These are phyloP conservation scores for Diprion similis DNA, from an alignment of 1,140 invertebrate species.

Conservation along the genomic window DNA sequence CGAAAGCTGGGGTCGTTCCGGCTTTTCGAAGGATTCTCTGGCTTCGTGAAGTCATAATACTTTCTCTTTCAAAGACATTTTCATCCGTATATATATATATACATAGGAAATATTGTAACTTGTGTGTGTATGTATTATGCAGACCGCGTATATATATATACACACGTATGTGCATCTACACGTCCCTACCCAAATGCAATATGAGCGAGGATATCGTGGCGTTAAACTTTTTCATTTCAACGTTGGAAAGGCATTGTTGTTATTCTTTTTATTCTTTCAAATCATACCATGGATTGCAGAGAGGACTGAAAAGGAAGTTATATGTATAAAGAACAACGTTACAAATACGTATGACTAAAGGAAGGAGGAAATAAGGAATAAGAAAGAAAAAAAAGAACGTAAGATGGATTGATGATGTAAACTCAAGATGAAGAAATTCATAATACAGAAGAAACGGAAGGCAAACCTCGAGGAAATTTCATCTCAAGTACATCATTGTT, in stretches of 20 bases:
- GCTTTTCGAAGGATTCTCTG: background rate
- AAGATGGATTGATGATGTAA: background rate
- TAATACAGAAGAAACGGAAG: background rate
- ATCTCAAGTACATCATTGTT: background rate
- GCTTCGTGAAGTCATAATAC: background rate
- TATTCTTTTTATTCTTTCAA: background rate
- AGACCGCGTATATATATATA: background rate
- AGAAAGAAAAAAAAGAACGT: too few species aligned
- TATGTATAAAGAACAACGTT: too few species aligned
- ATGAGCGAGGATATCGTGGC: background rate
- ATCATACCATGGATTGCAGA: too few species aligned
- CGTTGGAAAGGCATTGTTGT: background rate
- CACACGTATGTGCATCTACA: background rate
- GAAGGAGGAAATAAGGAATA: too few species aligned
- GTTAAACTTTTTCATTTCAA: constrained; percentile 2
- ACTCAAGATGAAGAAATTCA: background rate
- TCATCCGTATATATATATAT: background rate
- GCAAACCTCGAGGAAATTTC: background rate
- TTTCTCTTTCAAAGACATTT: constrained; percentile 2
- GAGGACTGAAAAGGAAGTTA: too few species aligned
- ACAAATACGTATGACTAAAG: too few species aligned
- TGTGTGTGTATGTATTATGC: background rate
- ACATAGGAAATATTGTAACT: background rate
- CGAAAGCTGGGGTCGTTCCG: background rate
- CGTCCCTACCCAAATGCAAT: background rate